Conservation (phyloP, 1,140 invertebrate genomes). For the Diorhabda carinulata region DNA sequence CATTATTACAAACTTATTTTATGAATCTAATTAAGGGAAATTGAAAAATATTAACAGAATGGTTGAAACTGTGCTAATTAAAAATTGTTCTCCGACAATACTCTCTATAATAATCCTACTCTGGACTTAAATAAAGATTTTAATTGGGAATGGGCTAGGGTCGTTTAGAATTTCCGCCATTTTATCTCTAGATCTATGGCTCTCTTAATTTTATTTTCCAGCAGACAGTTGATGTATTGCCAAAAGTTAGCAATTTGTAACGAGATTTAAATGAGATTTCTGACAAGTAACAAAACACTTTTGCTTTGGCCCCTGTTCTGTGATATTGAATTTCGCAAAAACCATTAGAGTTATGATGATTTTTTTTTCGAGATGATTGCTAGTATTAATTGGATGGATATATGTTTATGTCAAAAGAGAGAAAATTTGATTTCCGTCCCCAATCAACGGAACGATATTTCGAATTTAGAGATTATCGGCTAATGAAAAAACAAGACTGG, state of each 20-base stretch:
- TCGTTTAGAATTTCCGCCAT: not conserved
- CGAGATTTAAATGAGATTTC: not conserved
- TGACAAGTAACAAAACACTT: not conserved
- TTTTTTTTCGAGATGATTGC: too few relatives aligned
- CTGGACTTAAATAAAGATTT: not conserved
- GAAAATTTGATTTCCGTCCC: too few relatives aligned
- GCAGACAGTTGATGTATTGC: not conserved
- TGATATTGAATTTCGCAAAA: not conserved
- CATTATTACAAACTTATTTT: not conserved
- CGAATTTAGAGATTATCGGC: too few relatives aligned
- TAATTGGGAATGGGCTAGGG: not conserved
- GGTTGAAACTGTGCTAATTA: not conserved
- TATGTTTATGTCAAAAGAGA: too few relatives aligned
- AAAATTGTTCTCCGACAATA: not conserved
- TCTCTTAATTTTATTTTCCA: slow-evolving; percentile 1
- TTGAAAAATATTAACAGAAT: not conserved
- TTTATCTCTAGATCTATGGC: not conserved
- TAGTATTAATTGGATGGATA: too few relatives aligned
- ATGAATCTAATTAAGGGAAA: not conserved
- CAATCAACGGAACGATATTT: too few relatives aligned
- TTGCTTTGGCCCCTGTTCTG: not conserved
- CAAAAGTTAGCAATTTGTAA: not conserved
- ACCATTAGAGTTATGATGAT: not conserved
- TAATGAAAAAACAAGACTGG: too few relatives aligned
- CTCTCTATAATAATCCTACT: not conserved